These are phyloP conservation scores for Brachirus orientalis DNA, from an alignment of 2,113 vertebrate genomes.

Conservation along the genomic window DNA sequence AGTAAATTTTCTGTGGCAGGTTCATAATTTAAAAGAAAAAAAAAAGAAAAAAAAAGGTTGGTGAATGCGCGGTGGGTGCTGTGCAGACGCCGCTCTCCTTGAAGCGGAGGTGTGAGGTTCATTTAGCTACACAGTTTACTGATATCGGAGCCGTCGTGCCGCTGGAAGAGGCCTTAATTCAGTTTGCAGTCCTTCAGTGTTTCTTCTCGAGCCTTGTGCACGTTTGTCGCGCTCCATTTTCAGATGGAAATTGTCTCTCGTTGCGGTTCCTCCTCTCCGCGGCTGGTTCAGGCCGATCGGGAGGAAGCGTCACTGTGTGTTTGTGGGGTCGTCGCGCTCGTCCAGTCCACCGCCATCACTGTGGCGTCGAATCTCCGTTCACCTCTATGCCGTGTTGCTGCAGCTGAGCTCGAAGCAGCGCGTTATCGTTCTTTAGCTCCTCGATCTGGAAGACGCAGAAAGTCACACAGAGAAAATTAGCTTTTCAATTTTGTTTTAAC, in stretches of 20 bases:
- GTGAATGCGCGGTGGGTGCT: conserved; percentile 32
- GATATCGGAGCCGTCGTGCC: conserved; percentile 19
- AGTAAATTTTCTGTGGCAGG: conserved; percentile 28
- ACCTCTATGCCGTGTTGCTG: conserved; percentile 91
- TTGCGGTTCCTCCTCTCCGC: conserved; percentile 22
- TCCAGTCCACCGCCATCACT: conserved; percentile 74
- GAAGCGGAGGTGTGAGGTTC: conserved; percentile 39
- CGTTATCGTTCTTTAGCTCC: conserved; percentile 91
- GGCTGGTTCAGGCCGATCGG: conserved; percentile 30
- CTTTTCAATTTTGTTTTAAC: no score
- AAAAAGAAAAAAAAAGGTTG: conserved; percentile 53
- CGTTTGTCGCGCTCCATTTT: conserved; percentile 26
- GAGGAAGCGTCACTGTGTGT: conserved; percentile 22
- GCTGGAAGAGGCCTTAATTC: conserved; percentile 8
- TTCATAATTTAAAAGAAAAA: conserved; percentile 42
- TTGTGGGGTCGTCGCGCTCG: conserved; percentile 10
- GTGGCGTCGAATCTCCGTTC: conserved; percentile 83
- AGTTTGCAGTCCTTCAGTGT: conserved; percentile 37
- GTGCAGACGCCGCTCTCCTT: conserved; percentile 33
- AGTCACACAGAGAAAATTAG: no score
- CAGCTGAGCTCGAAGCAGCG: conserved; percentile 90
- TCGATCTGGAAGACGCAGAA: conserved; percentile 81
- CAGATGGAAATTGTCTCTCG: conserved; percentile 33
- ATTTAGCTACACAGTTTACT: conserved; percentile 27
- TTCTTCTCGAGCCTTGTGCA: conserved; percentile 31